These are phyloP conservation scores for Ciconia stormi DNA, from an alignment of 2,113 vertebrate species.

Conservation along the genomic window DNA sequence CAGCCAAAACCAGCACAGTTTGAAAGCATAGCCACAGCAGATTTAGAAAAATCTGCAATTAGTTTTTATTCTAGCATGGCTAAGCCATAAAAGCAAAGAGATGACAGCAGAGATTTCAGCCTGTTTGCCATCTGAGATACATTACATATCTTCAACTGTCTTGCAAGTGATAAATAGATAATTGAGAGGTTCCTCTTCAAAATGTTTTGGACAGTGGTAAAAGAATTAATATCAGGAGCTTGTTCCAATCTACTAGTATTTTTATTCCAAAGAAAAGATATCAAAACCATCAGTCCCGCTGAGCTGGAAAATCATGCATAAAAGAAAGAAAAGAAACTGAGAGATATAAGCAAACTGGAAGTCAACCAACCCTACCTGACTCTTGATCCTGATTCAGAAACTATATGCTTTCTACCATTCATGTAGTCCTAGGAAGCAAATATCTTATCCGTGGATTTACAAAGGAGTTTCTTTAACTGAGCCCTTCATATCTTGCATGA, in stretches of 20 bases:
- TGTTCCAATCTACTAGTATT: neutral
- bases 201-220: neutral
- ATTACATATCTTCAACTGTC: neutral
- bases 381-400: neutral
- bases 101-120: neutral
- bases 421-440: neutral
- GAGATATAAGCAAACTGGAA: neutral
- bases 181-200: neutral
- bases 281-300: neutral
- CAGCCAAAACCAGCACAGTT: neutral
- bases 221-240: neutral
- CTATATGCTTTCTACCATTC: neutral
- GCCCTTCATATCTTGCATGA: neutral
- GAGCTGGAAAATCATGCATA: neutral
- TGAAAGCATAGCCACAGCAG: neutral
- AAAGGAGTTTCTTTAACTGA: neutral
- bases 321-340: neutral
- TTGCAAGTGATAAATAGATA: neutral
- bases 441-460: neutral
- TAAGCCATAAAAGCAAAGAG: neutral
- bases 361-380: neutral
- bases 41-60: neutral
- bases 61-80: neutral
- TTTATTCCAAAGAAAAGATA: neutral
- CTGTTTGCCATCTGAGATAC: neutral